Percentiles rank a stretch among this genome's conserved stretches.
phyloP scores from a whole-genome alignment of 1,140 invertebrate species.

The Daktulosphaira vitifoliae region DNA sequence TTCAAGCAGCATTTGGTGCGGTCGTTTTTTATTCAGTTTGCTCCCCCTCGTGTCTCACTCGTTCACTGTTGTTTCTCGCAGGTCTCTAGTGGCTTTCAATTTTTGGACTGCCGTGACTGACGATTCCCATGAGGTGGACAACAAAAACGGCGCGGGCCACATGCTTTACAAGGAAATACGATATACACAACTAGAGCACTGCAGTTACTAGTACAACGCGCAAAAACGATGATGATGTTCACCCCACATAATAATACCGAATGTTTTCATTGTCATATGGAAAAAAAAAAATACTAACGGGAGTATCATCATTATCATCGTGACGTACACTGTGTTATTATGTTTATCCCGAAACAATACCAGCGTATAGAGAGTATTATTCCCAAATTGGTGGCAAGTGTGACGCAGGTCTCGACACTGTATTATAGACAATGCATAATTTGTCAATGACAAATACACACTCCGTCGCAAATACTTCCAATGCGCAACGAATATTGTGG shows the following conservation, averaged over 20 bases:
- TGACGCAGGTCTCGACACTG: slow-evolving; percentile 1
- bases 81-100: slow-evolving; percentile 28
- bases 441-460: too few species aligned
- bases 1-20: not conserved
- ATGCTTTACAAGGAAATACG: slow-evolving; percentile 32
- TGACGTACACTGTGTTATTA: slow-evolving; percentile 12
- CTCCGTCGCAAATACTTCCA: too few species aligned
- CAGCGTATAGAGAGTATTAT: too few species aligned
- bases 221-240: slow-evolving; percentile 15
- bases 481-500: too few species aligned
- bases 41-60: not conserved
- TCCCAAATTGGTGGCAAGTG: slow-evolving; percentile 23
- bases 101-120: not conserved
- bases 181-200: not conserved
- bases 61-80: too few species aligned
- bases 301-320: slow-evolving; percentile 33
- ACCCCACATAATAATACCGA: slow-evolving; percentile 1
- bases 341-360: slow-evolving; percentile 12
- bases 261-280: not conserved
- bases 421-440: too few species aligned
- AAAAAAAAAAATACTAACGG: slow-evolving; percentile 10
- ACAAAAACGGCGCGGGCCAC: slow-evolving; percentile 17
- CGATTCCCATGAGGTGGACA: slow-evolving; percentile 33
- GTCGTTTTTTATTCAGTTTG: slow-evolving; percentile 15
- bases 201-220: too few species aligned